Base-by-base conservation (phyloP, 1,140 invertebrate species). In the Brachionus calyciflorus region DNA sequence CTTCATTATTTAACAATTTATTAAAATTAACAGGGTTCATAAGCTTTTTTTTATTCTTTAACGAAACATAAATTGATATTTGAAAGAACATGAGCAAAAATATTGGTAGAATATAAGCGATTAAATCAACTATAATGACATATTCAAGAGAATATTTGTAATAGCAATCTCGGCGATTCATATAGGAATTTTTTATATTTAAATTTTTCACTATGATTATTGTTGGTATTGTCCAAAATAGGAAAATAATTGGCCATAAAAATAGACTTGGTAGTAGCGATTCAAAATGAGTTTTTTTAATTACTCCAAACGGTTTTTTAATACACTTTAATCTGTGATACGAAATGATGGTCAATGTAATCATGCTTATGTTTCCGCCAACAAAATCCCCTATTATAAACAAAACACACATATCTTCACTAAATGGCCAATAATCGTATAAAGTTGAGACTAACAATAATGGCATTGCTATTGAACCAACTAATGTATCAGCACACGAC, bases 371-470 rank as follows among this genome's bases (percentile, higher is more conserved):
- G 19, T 65, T 65, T n/a, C 60, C 60, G 3, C 60, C 60, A 19
- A 65, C 60, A 65, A 65, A 65, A n/a, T 65, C 60, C 26, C 60
- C 60, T 14, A 65, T 9, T 9, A 65, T 65, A 44, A 65, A 65
- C 3, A 65, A 21, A 44, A 65, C 30, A 44, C 60, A 65, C 60
- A 65, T 65, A n/a, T 65, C n/a, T 17, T 65, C 60, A 65, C 33
- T 44, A n/a, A 65, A 44, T 26, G 60, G 37, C 60, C 60, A 65
- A 44, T 65, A 24, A 44, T 44, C 37, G 60, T 65, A 65, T 19
- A 65, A 44, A 10, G 60, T 65, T 21, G 33, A 44, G 3, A 46
- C 24, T 21, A 65, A 17, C 60, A 65, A 44, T 21, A 41, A 24
- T 28, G 60, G 60, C 60, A 65, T 65, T 4, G 60, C 60, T 9